Conservation (phyloP, 2,797 vertebrate species). For the Lycodopsis pacificus region DNA sequence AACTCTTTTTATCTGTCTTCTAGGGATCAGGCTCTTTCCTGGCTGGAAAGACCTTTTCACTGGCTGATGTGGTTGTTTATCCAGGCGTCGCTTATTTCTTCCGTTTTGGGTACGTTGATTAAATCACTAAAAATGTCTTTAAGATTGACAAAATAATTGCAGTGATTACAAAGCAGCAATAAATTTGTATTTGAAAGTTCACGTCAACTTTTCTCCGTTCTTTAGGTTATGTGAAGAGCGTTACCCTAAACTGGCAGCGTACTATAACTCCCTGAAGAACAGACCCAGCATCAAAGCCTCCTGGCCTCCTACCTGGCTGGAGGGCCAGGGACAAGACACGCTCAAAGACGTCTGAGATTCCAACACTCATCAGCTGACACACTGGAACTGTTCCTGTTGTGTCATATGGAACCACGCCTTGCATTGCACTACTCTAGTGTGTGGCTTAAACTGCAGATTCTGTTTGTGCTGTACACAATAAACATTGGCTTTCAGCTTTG, state of each 20-base stretch:
- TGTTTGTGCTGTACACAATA: slow-evolving; percentile 12
- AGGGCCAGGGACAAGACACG: not conserved
- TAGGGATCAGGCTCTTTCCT: slow-evolving; percentile 61
- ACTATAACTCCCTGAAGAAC: slow-evolving; percentile 75
- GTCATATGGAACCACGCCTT: not conserved
- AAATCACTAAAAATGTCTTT: not conserved
- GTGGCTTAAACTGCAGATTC: not conserved
- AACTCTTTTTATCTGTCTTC: not conserved
- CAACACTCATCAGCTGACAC: not conserved
- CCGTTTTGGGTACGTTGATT: slow-evolving; percentile 66
- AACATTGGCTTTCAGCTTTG: not conserved
- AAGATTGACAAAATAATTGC: not conserved
- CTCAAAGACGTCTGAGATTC: slow-evolving; percentile 76
- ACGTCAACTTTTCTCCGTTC: not conserved
- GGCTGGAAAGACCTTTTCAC: slow-evolving; percentile 74
- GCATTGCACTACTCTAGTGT: slow-evolving; percentile 17
- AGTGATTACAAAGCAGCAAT: not conserved
- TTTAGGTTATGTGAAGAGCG: slow-evolving; percentile 69
- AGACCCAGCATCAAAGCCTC: slow-evolving; percentile 78
- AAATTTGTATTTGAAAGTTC: not conserved
- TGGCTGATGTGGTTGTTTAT: slow-evolving; percentile 78
- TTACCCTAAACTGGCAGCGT: slow-evolving; percentile 78
- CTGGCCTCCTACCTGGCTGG: slow-evolving; percentile 80
- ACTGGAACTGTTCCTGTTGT: not conserved
- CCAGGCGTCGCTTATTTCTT: slow-evolving; percentile 71